Percentiles rank a stretch among this genome's conserved stretches.
These are phyloP conservation scores for Mythimna impura DNA, from an alignment of 2,888 invertebrate species.

Conservation along the genomic window DNA sequence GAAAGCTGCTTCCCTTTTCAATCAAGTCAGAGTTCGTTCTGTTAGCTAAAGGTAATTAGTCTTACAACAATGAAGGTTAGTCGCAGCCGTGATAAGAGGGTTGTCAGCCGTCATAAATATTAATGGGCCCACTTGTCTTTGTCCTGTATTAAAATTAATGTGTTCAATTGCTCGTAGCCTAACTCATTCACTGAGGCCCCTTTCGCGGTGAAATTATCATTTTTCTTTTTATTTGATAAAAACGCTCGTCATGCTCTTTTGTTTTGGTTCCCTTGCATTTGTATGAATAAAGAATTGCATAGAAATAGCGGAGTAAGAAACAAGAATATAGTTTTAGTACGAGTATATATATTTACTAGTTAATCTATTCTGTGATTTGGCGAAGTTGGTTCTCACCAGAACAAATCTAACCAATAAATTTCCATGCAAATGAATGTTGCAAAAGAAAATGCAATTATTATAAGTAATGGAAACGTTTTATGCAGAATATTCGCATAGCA, in stretches of 20 bases:
- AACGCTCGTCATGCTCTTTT: conserved; percentile 42
- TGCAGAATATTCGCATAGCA: conserved; percentile 20
- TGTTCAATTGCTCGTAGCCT: conserved; percentile 78
- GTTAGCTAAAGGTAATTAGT: conserved; percentile 61
- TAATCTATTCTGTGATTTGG: not conserved
- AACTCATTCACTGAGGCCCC: conserved; percentile 69
- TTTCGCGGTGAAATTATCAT: conserved; percentile 68
- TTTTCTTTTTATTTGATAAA: conserved; percentile 39
- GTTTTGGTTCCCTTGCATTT: conserved; percentile 33
- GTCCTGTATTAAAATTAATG: conserved; percentile 86
- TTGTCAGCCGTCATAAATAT: conserved; percentile 82
- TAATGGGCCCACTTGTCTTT: conserved; percentile 80
- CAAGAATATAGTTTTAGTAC: conserved; percentile 5
- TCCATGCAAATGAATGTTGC: conserved; percentile 12
- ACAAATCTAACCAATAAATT: not conserved
- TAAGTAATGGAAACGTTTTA: conserved; percentile 18
- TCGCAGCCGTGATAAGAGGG: conserved; percentile 55
- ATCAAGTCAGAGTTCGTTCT: conserved; percentile 54
- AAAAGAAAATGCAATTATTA: conserved; percentile 37
- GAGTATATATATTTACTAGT: not conserved
- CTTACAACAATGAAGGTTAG: conserved; percentile 62
- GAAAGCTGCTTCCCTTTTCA: conserved; percentile 53
- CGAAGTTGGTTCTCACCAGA: not conserved
- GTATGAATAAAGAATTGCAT: not conserved
- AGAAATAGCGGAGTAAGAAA: not conserved